Evolutionary conservation across 2,888 invertebrate species (phyloP).

Genomic region (Eupithecia exiguata): DNA sequence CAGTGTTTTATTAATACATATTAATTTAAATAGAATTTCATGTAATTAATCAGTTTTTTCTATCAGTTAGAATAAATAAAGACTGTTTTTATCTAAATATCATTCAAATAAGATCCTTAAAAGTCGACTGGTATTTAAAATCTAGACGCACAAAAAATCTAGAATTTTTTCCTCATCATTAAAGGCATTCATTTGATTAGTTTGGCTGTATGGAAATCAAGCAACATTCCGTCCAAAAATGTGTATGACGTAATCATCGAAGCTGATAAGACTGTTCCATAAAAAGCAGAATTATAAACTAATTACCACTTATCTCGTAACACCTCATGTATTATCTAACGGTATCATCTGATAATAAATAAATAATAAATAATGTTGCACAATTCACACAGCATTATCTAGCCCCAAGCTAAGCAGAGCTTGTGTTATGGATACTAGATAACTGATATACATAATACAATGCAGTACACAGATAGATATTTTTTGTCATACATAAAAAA

Average conservation of each 20-base stretch:
- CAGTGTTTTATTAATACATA: too few species aligned
- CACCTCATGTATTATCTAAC: too few species aligned
- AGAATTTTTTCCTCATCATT: background rate
- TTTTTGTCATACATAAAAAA: too few species aligned
- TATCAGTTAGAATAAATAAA: background rate
- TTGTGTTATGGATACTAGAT: too few species aligned
- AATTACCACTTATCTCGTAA: background rate
- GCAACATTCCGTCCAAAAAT: background rate
- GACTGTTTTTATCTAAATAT: background rate
- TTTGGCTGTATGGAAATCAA: background rate
- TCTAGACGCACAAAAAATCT: background rate
- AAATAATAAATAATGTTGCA: too few species aligned
- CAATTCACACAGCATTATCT: too few species aligned
- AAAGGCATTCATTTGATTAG: background rate
- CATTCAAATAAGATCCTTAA: background rate
- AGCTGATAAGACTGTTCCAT: background rate
- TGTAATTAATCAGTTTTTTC: background rate
- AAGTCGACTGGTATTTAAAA: background rate
- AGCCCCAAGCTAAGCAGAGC: too few species aligned
- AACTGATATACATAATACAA: too few species aligned
- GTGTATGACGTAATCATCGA: background rate
- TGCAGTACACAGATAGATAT: too few species aligned
- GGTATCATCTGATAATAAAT: too few species aligned
- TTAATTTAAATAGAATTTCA: background rate
- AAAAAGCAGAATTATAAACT: background rate